A percentile compares a stretch with the other conserved stretches of the same genome.
Evolutionary conservation across 2,113 vertebrate species (phyloP).

Genomic region (Cisticola juncidis): DNA sequence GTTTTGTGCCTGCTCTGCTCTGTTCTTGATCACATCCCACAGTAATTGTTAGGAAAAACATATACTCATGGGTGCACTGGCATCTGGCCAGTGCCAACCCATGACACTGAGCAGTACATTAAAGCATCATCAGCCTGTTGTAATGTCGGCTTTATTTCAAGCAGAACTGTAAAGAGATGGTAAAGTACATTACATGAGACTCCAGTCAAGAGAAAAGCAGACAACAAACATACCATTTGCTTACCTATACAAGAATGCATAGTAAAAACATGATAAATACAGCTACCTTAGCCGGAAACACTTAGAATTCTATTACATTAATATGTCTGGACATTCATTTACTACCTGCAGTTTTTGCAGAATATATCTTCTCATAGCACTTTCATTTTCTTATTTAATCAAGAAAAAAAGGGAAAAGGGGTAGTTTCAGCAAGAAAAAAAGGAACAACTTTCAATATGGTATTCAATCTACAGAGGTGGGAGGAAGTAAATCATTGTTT

Average conservation of each 20-base stretch:
- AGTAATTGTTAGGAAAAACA: too few species aligned
- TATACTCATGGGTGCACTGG: too few species aligned
- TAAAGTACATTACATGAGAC: neutral
- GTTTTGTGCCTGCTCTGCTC: too few species aligned
- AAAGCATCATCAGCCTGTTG: neutral
- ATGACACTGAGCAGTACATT: too few species aligned
- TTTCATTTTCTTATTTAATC: neutral
- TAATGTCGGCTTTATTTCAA: neutral
- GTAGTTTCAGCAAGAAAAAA: neutral
- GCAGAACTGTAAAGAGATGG: neutral
- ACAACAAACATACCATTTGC: conserved; percentile 30
- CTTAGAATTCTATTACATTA: neutral
- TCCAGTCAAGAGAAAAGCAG: neutral
- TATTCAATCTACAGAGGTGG: neutral
- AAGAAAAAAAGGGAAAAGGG: neutral
- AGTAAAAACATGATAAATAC: neutral
- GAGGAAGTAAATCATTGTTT: neutral
- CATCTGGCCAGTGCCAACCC: too few species aligned
- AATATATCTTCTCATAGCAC: neutral
- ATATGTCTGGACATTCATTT: neutral
- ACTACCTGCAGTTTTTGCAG: neutral
- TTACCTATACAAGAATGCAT: neutral
- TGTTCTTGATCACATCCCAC: too few species aligned
- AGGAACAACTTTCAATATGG: neutral
- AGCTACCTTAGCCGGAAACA: neutral